These are phyloP conservation scores for Lingula anatina DNA, from an alignment of 2,888 invertebrate species.

Conservation along the genomic window DNA sequence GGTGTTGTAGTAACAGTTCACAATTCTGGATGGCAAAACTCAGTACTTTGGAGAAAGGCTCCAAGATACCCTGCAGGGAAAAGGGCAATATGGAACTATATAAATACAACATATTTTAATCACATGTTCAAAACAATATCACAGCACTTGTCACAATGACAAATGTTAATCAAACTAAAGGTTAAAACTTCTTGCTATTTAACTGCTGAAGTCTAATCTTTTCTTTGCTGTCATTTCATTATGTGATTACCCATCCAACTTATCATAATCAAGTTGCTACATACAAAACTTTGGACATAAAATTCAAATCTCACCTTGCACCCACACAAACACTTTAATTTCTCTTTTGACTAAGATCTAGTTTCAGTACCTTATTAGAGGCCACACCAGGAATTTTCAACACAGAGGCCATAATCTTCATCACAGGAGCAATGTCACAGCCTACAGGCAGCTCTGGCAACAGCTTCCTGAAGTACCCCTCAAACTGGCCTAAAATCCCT, in stretches of 20 bases:
- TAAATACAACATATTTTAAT: not conserved
- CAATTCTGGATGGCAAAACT: constrained; percentile 89
- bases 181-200: too few species aligned
- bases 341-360: too few species aligned
- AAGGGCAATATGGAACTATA: not conserved
- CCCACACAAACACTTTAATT: too few species aligned
- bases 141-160: too few species aligned
- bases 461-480: constrained; percentile 71
- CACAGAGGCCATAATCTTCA: constrained; percentile 55
- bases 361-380: constrained; percentile 78
- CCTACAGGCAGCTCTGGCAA: constrained; percentile 35
- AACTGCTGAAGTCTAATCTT: too few species aligned
- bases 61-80: constrained; percentile 61
- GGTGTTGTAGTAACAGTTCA: constrained; percentile 62
- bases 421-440: constrained; percentile 51
- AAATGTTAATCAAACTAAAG: too few species aligned
- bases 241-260: too few species aligned
- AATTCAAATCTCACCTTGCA: too few species aligned
- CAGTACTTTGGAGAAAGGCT: constrained; percentile 91
- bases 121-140: too few species aligned
- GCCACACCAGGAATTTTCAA: constrained; percentile 80
- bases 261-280: too few species aligned
- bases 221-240: too few species aligned
- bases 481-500: constrained; percentile 78
- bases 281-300: too few species aligned